Evolutionary conservation across 1,140 invertebrate species (phyloP), one percentile per base, ranked within the genome.

Genomic region (Lineus longissimus): DNA sequence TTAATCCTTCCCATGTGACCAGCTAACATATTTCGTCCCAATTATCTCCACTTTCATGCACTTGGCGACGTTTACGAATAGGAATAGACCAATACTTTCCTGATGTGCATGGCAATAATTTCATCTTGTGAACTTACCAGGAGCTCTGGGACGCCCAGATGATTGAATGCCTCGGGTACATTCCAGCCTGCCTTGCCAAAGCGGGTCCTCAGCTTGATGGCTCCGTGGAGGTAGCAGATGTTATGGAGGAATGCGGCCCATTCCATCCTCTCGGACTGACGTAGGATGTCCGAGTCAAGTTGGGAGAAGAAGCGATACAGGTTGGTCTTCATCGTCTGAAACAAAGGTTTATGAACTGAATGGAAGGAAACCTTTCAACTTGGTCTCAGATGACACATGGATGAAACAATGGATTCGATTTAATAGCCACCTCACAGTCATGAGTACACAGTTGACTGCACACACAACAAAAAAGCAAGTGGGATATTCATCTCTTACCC

Each of bases 181-280:
- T 80, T 80, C 76, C 76, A 82, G n/a, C 78, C 80, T 19, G 72
- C 76, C 19, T 62, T 59, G 27, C 73, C 73, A 68, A 73, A 79
- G 7, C 79, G 65, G 17, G 76, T 70, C 33, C 80, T 62, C 0
- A 81, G 72, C 36, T 74, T 73, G 17, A 82, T 61, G n/a, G 79
- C 75, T 43, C 73, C 76, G 61, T 82, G 79, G 4, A 81, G 66
- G 65, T 79, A 80, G 64, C 77, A 80, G 64, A 82, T 65, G 64
- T 82, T 81, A 67, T 82, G 80, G 36, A 81, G 66, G 59, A 81
- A 68, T 9, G 73, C 64, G 4, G 77, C 73, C 80, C 79, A 81
- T 45, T 81, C 78, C 1, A 69, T 63, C 9, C 76, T 63, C 7
- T 65, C 69, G 13, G 71, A 76, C 62, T 75, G 73, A 55, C 74